Base-by-base conservation (phyloP, 2,797 vertebrate genomes). In the Lophius americanus region DNA sequence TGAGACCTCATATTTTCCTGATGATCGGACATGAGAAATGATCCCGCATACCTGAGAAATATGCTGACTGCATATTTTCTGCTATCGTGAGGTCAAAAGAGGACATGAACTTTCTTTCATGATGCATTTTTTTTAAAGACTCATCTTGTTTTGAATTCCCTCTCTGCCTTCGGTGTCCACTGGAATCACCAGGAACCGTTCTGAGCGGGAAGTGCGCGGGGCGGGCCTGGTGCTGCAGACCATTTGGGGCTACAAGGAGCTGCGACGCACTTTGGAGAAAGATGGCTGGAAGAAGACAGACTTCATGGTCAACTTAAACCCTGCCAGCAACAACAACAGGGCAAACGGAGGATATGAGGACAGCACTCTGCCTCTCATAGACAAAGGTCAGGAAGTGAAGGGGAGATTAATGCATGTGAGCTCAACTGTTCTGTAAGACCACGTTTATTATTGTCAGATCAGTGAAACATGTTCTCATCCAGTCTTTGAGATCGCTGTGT, bases 231-330 rank as follows among this genome's bases (percentile, higher is more conserved):
- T 97, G 46, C 85, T 99, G 77, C 97, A 99, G 92, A 96, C 95
- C 0, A 88, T 99, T 48, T 99, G 98, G 98, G 96, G 92, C 3
- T 96, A 96, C 79, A 98, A 97, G 75, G 97, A 98, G 76, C 93
- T 98, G 64, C 91, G 96, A 64, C 96, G 96, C 65, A 95, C 95
- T 5, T 89, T 99, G 63, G 96, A 99, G 78, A 99, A 99, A 74
- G 97, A 99, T 33, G 97, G 97, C 42, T 99, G 97, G 97, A 99
- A 98, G 89, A 99, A 98, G 86, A 95, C 95, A 0, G 97, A 99
- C 88, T 99, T 99, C 82, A 87, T 96, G 95, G 95, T 98, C 81
- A 95, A 95, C 85, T 78, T 95, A 47, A 95, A 92, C 85, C 94
- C 91, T 8, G 75, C 93, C 3, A 92, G 85, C 70, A 93, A 88